Evolutionary conservation across 1,140 invertebrate species (phyloP), one percentile per base, ranked within the genome.

Genomic region (Pachypsylla venusta): DNA sequence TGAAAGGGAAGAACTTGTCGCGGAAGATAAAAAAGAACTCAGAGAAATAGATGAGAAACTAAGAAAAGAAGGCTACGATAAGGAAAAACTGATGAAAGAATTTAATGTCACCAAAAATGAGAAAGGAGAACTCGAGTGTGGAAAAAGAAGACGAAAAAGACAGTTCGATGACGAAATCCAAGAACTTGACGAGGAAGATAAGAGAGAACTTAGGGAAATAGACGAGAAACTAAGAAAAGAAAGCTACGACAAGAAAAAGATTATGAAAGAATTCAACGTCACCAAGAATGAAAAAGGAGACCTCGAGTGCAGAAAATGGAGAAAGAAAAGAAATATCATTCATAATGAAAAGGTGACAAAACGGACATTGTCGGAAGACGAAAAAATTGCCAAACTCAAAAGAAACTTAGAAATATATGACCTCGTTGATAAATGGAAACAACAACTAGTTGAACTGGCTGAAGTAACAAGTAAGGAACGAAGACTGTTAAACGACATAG

Each of bases 11-110:
- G n/a, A n/a, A 5, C 22, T 48, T n/a, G 42, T 19, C 22, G 42
- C 4, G 22, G 16, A n/a, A 48, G 42, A 48, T 19, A 19, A 19
- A 22, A 48, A n/a, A 48, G 22, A 22, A 22, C 5, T 4, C 5
- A 22, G 22, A 10, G 4, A 10, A 10, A 48, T 48, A n/a, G 22
- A 48, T 48, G 42, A n/a, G 4, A 4, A 48, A 48, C n/a, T 48
- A n/a, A 48, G 22, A 48, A 22, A n/a, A 48, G 42, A 48, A 48
- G 42, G 42, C 16, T 48, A 48, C n/a, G 42, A 48, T 19, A 48
- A 22, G 22, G 42, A 48, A n/a, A 19, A 5, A 48, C 16, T 48
- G 3, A 10, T 48, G 42, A 48, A n/a, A n/a, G 42, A 48, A 19
- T 22, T 48, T 22, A 48, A 48, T 19, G 42, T 19, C 16, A 48